phyloP scores from a whole-genome alignment of 2,888 invertebrate genomes.

The Acleris sparsana region DNA sequence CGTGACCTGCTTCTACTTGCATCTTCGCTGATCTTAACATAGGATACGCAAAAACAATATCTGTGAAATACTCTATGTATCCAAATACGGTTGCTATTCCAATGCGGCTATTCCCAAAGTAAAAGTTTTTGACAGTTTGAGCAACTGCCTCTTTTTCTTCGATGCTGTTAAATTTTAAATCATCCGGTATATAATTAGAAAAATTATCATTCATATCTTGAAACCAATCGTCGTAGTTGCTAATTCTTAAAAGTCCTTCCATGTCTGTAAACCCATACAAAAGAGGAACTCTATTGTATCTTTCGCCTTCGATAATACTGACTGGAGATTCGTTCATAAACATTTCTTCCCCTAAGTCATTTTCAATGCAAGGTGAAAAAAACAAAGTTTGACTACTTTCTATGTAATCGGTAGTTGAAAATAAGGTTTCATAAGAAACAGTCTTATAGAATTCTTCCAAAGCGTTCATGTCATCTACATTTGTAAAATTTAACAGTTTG shows the following conservation, averaged over 20 bases:
- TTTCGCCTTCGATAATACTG: constrained; percentile 25
- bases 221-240: constrained; percentile 19
- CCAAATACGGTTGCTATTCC: constrained; percentile 5
- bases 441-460: constrained; percentile 17
- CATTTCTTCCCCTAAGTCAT: constrained; percentile 4
- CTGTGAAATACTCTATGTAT: constrained; percentile 11
- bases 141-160: constrained; percentile 21
- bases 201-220: constrained; percentile 35
- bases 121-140: background rate
- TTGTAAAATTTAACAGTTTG: constrained; percentile 1
- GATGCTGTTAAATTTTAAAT: constrained; percentile 26
- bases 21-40: constrained; percentile 10
- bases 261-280: constrained; percentile 29
- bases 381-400: background rate
- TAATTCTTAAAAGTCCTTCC: constrained; percentile 35
- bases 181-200: constrained; percentile 33
- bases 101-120: background rate
- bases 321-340: constrained; percentile 19
- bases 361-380: constrained; percentile 8
- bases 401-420: background rate
- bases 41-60: constrained; percentile 5
- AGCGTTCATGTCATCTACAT: constrained; percentile 1
- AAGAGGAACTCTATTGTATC: constrained; percentile 28
- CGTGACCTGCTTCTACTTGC: constrained; percentile 1
- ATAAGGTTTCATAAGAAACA: background rate